phyloP scores from a whole-genome alignment of 2,113 vertebrate species.

The Nesogale talazaci region DNA sequence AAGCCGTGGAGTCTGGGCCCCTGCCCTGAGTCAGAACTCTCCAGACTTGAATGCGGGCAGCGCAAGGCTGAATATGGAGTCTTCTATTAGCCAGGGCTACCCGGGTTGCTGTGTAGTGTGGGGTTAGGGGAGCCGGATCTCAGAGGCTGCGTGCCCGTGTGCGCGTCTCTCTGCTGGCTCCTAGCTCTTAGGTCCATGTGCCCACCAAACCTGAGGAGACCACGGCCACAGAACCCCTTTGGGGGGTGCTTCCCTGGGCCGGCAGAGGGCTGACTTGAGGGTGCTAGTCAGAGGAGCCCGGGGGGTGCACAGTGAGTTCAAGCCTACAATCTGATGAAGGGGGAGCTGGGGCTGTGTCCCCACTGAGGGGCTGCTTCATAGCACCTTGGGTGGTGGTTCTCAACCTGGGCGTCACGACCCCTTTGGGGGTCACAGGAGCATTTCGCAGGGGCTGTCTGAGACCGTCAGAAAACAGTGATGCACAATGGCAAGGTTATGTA shows the following conservation, averaged over 20 bases:
- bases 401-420: too few relatives aligned
- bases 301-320: too few relatives aligned
- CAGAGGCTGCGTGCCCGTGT: rapidly evolving
- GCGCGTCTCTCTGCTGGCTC: neutral
- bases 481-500: too few relatives aligned
- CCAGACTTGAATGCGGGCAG: rapidly evolving
- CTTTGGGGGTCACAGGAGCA: too few relatives aligned
- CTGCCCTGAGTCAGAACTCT: neutral
- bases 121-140: neutral
- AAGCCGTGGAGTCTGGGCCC: rapidly evolving
- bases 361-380: too few relatives aligned
- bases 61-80: too few relatives aligned
- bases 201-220: neutral
- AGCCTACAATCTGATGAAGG: too few relatives aligned
- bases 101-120: rapidly evolving
- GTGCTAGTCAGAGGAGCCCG: neutral
- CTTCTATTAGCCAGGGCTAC: neutral
- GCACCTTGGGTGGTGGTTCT: too few relatives aligned
- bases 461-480: too few relatives aligned
- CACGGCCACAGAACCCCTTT: neutral
- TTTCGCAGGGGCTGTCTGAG: too few relatives aligned
- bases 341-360: too few relatives aligned
- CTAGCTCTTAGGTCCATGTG: neutral
- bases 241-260: neutral
- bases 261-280: neutral